Base-by-base conservation (phyloP, 1,140 invertebrate genomes). In the Pristionchus pacificus region DNA sequence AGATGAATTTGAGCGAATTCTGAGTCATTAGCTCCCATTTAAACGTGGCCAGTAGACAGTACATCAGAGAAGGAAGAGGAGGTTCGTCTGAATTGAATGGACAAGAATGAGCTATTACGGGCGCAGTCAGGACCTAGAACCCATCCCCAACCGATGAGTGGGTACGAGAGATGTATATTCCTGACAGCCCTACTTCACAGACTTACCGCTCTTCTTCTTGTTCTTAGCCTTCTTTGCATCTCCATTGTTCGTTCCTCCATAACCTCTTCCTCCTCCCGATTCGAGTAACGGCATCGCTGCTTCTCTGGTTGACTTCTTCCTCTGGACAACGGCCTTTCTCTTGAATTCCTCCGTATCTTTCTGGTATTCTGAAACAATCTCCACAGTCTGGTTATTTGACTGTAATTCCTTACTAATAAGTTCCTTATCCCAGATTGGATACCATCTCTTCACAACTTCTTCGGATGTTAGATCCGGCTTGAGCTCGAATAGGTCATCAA, bases 401-500 rank as follows among this genome's bases (percentile, higher is more conserved):
- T 49, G 6, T 19, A 49, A 49, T 19, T 19, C 6, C 6, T 49
- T 49, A 10, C 38, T 49, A 10, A 6, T 49, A 6, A 10, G 38
- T 49, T 64, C 38, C 31, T 66, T 66, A 1, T 70, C 1, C 75
- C 75, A 76, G 25, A 71, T 65, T 1, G 31, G n/a, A 32, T 66
- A 33, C 75, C 75, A 76, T 38, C 38, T 49, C 19, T 65, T 63
- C 15, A 64, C 60, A 1, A 76, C 32, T 19, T 71, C 69, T 13
- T 72, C 65, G n/a, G 71, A 27, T 24, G 69, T 59, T 60, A 74
- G 64, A 33, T 71, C 71, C 29, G 31, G 32, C 30, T 71, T 62
- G 61, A 76, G 30, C 25, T 76, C 71, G 58, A 75, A 76, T 1
- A 76, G 63, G 61, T 76, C 75, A 24, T 66, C 71, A 25, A 38